Conservation (phyloP, 2,888 invertebrate species). For the Seladonia tumulorum region DNA sequence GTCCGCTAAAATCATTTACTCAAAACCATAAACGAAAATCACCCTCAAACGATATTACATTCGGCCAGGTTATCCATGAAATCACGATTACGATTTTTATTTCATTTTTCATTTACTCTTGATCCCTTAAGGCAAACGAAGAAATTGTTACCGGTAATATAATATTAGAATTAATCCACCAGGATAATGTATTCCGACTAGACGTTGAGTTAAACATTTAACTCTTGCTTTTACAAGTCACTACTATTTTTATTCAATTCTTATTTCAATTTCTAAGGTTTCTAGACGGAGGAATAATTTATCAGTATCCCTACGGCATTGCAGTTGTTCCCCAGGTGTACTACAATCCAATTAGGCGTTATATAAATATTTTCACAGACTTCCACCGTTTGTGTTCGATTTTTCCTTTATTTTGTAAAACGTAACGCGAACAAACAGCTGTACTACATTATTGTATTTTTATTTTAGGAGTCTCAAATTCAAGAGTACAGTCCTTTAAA, state of each 20-base stretch:
- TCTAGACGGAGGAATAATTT: background rate
- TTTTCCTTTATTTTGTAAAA: background rate
- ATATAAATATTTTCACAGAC: background rate
- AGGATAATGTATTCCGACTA: too few relatives aligned
- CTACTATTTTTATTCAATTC: too few relatives aligned
- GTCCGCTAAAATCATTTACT: background rate
- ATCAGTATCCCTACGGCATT: background rate
- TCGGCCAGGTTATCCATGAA: background rate
- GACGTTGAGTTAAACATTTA: too few relatives aligned
- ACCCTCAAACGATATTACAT: background rate
- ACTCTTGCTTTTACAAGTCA: too few relatives aligned
- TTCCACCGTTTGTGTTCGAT: background rate
- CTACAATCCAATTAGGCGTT: background rate
- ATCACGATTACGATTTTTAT: background rate
- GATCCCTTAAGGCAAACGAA: too few relatives aligned
- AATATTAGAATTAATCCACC: too few relatives aligned
- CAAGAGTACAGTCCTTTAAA: background rate
- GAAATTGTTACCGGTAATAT: too few relatives aligned
- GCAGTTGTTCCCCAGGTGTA: background rate
- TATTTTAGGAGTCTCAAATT: background rate
- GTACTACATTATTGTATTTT: background rate
- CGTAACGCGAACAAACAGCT: background rate
- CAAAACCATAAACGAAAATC: background rate
- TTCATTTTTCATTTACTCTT: too few relatives aligned
- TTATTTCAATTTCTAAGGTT: background rate